Percentiles rank a stretch among this genome's conserved stretches.
Evolutionary conservation across 2,797 vertebrate genomes (phyloP).

Genomic region (Spinus olivaceus): DNA sequence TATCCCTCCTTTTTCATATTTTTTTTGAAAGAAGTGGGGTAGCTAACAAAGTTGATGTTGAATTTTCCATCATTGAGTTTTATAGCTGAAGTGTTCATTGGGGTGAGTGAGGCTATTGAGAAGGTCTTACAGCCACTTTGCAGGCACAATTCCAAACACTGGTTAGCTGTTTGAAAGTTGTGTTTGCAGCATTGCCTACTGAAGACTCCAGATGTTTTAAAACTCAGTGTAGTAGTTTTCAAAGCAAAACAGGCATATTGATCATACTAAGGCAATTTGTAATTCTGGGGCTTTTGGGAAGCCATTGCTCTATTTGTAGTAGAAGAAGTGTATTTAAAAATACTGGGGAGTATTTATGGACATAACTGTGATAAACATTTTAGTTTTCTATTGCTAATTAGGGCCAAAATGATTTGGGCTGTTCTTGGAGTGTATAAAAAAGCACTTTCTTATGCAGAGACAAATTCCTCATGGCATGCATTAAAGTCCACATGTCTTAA

Average conservation of each 20-base stretch:
- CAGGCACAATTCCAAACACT: background rate
- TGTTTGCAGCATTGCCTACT: background rate
- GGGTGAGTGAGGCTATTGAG: background rate
- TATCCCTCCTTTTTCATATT: background rate
- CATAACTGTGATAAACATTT: background rate
- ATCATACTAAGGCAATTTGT: background rate
- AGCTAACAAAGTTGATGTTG: background rate
- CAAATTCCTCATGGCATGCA: constrained; percentile 4
- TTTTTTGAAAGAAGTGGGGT: background rate
- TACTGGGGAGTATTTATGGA: background rate
- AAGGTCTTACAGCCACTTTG: background rate
- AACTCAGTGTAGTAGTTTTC: background rate
- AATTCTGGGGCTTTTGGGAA: background rate
- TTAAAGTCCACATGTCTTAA: background rate
- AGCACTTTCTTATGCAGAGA: background rate
- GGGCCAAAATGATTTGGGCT: background rate
- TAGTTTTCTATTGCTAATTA: background rate
- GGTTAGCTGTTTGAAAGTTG: background rate
- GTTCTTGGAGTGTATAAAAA: background rate
- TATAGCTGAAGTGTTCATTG: background rate
- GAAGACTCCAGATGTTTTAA: background rate
- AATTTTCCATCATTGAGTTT: background rate
- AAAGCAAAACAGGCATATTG: background rate
- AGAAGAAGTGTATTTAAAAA: background rate
- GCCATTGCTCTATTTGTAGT: background rate